These are phyloP conservation scores for Therioaphis trifolii DNA, from an alignment of 2,888 invertebrate genomes.

Conservation along the genomic window DNA sequence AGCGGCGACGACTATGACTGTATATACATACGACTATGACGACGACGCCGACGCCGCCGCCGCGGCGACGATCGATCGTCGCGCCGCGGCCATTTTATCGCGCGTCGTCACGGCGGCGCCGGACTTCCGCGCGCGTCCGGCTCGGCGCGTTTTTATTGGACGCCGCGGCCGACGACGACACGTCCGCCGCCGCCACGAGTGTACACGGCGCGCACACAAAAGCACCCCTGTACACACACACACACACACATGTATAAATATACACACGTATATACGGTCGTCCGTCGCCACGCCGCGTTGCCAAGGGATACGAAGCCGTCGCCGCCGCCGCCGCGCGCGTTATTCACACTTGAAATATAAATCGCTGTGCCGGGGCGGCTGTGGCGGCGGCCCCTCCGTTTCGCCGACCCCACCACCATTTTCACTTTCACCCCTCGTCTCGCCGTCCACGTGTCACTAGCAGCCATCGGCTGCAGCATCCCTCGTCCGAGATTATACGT, in stretches of 20 bases:
- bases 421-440: not conserved
- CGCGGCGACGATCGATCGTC: slow-evolving; percentile 32
- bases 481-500: too few species aligned
- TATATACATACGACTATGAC: too few species aligned
- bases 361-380: not conserved
- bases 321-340: slow-evolving; percentile 35
- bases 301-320: slow-evolving; percentile 41
- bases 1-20: not conserved
- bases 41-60: not conserved
- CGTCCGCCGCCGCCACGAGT: slow-evolving; percentile 33
- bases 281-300: slow-evolving; percentile 37
- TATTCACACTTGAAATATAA: slow-evolving; percentile 59
- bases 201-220: not conserved
- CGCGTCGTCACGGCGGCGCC: slow-evolving; percentile 18
- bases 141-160: slow-evolving; percentile 57
- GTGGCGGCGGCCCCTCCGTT: not conserved
- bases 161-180: slow-evolving; percentile 51
- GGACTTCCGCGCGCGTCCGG: slow-evolving; percentile 55
- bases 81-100: slow-evolving; percentile 46
- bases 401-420: not conserved
- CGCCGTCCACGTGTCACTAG: not conserved
- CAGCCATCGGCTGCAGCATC: not conserved
- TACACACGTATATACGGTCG: too few species aligned
- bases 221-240: too few species aligned
- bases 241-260: too few species aligned